Base-by-base conservation (phyloP, 2,888 invertebrate species). In the Loripinus fragilis region DNA sequence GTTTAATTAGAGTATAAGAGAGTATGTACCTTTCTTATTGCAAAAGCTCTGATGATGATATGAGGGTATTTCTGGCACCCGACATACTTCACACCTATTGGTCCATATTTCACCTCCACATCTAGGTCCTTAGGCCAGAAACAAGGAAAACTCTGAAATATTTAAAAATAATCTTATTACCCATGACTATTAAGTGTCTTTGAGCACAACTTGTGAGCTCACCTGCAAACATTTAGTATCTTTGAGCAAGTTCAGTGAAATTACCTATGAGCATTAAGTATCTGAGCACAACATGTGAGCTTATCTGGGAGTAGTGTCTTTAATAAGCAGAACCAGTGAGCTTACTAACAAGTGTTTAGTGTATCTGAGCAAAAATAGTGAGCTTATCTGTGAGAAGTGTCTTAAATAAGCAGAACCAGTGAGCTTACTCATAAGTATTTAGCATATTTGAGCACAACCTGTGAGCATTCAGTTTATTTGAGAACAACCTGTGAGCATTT, bases 291-390 rank as follows among this genome's bases (percentile, higher is more conserved):
- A 99, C 98, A 0, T 99, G 97, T 0, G 99, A 98, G 7, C 98
- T 97, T 92, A 98, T 98, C 94, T 98, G 98, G 91, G 98, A 98
- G 94, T 99, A 99, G 93, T 98, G n/a, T n/a, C n/a, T n/a, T n/a
- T n/a, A n/a, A n/a, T n/a, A n/a, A n/a, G n/a, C n/a, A n/a, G n/a
- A n/a, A n/a, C n/a, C n/a, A n/a, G n/a, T n/a, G n/a, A n/a, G n/a
- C n/a, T n/a, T n/a, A n/a, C n/a, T n/a, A n/a, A n/a, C n/a, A n/a
- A n/a, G n/a, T n/a, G n/a, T n/a, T n/a, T n/a, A n/a, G n/a, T n/a
- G n/a, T n/a, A n/a, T n/a, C n/a, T n/a, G n/a, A n/a, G n/a, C n/a
- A n/a, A n/a, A n/a, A n/a, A n/a, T n/a, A n/a, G n/a, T n/a, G n/a
- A n/a, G n/a, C n/a, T n/a, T n/a, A n/a, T n/a, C n/a, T n/a, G n/a